These are phyloP conservation scores for Polyploca ridens DNA, from an alignment of 2,888 invertebrate species.

Conservation along the genomic window DNA sequence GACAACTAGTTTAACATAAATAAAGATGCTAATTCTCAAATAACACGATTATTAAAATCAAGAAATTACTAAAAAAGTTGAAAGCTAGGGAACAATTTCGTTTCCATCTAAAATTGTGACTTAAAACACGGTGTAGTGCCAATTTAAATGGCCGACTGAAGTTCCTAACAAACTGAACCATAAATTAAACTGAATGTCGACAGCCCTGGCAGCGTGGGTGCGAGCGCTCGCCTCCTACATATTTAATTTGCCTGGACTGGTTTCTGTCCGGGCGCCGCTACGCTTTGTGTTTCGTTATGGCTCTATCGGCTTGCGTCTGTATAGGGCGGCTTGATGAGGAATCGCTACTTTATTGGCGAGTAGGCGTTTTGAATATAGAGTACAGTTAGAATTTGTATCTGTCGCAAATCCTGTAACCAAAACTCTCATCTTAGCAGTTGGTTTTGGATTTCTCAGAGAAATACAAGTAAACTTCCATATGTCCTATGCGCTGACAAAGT, in stretches of 20 bases:
- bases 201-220: constrained; percentile 71
- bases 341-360: constrained; percentile 55
- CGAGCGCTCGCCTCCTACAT: constrained; percentile 79
- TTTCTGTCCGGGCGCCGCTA: constrained; percentile 75
- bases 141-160: constrained; percentile 7
- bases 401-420: constrained; percentile 27
- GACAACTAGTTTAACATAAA: too few species aligned
- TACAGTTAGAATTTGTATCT: constrained; percentile 37
- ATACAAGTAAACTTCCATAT: too few species aligned
- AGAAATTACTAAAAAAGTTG: neutral
- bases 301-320: constrained; percentile 68
- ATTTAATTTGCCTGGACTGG: constrained; percentile 84
- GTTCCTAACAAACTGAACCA: constrained; percentile 7
- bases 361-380: constrained; percentile 36
- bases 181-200: constrained; percentile 14
- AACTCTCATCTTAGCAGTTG: neutral
- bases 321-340: constrained; percentile 52
- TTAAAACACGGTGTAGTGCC: constrained; percentile 6
- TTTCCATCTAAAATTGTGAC: neutral
- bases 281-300: constrained; percentile 81
- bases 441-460: too few species aligned
- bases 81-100: neutral
- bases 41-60: neutral
- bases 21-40: neutral
- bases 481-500: neutral